Evolutionary conservation across 2,888 invertebrate species (phyloP).

Genomic region (Rhynchonema sp.): DNA sequence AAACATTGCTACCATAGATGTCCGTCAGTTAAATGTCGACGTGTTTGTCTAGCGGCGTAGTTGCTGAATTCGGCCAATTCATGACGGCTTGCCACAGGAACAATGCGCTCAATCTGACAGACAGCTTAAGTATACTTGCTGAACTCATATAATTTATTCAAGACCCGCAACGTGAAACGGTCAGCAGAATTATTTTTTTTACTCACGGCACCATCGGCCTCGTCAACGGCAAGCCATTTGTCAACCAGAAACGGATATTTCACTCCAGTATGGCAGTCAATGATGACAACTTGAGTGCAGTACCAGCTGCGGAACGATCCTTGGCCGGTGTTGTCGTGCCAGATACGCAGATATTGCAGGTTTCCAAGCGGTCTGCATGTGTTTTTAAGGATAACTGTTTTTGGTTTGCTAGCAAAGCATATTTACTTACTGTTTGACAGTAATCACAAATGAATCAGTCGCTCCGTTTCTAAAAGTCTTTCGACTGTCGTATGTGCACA

Average conservation of each 20-base stretch:
- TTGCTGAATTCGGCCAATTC: constrained; percentile 33
- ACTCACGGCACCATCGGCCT: constrained; percentile 2
- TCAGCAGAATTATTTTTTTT: no score
- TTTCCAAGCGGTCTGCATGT: constrained; percentile 32
- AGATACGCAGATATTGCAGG: constrained; percentile 33
- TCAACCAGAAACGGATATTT: constrained; percentile 3
- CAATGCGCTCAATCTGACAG: constrained; percentile 32
- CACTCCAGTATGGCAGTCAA: neutral
- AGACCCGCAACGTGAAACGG: no score
- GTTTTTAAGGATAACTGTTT: no score
- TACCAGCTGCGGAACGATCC: constrained; percentile 34
- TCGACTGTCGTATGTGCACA: constrained; percentile 16
- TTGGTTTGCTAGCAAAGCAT: no score
- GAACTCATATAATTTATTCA: no score
- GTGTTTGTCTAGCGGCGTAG: constrained; percentile 30
- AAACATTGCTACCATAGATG: constrained; percentile 36
- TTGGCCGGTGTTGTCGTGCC: constrained; percentile 37
- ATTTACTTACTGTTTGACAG: constrained; percentile 8
- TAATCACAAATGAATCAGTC: constrained; percentile 27
- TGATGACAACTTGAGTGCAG: constrained; percentile 15
- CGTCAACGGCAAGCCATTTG: constrained; percentile 4
- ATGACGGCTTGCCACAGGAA: constrained; percentile 33
- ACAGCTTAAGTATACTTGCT: no score
- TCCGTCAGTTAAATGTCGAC: constrained; percentile 33
- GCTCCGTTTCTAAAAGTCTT: constrained; percentile 21